Evolutionary conservation across 2,797 vertebrate genomes (phyloP).

Genomic region (Phoeniculus purpureus): DNA sequence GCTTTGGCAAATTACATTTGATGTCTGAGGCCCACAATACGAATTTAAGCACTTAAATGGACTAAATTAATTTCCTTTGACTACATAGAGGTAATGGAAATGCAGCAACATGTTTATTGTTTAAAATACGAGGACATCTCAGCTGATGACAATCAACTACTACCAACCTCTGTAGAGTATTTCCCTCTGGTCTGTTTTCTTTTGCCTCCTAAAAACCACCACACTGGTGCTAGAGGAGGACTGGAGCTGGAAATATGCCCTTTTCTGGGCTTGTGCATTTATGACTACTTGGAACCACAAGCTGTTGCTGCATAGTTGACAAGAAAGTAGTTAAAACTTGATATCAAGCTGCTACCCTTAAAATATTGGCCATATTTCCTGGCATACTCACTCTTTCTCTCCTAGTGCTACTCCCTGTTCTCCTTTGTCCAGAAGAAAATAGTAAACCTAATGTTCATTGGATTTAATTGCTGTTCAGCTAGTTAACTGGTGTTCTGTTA

Average conservation of each 20-base stretch:
- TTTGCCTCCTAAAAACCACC: not conserved
- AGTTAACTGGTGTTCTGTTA: slow-evolving; percentile 25
- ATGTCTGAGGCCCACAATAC: not conserved
- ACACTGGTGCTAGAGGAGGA: not conserved
- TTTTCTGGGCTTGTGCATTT: not conserved
- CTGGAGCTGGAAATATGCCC: not conserved
- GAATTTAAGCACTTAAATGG: not conserved
- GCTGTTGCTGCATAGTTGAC: not conserved
- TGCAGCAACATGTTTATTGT: not conserved
- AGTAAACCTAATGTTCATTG: not conserved
- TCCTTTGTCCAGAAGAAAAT: not conserved
- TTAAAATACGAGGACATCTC: not conserved
- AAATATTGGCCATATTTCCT: not conserved
- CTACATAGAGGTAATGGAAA: not conserved
- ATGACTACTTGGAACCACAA: not conserved
- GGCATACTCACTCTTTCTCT: not conserved
- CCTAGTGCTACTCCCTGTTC: not conserved
- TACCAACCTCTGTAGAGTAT: not conserved
- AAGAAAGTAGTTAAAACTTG: not conserved
- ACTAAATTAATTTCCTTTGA: not conserved
- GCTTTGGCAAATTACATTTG: not conserved
- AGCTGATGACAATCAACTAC: not conserved
- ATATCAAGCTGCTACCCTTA: not conserved
- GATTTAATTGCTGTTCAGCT: slow-evolving; percentile 8
- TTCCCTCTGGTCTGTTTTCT: not conserved